A percentile compares a stretch with the other conserved stretches of the same genome.
Evolutionary conservation across 2,888 invertebrate species (phyloP).

Genomic region (Xylophagus ater): DNA sequence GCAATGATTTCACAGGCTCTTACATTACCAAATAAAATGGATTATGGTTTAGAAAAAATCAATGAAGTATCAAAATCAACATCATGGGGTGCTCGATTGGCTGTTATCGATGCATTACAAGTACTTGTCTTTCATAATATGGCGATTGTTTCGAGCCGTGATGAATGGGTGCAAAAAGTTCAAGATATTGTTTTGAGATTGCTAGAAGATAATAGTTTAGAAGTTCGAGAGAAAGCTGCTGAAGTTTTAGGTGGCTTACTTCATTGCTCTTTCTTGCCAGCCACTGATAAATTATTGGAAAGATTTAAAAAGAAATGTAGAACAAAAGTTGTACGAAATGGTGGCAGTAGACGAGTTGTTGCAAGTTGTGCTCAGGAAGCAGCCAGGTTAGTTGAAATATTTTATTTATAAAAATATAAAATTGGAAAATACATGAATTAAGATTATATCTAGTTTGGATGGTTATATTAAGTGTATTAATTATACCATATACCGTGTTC

Average conservation of each 20-base stretch:
- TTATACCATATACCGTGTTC: too few relatives aligned
- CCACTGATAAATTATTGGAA: conserved; percentile 19
- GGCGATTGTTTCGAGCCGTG: conserved; percentile 45
- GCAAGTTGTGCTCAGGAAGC: conserved; percentile 12
- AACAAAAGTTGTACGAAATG: conserved; percentile 18
- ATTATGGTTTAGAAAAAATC: conserved; percentile 18
- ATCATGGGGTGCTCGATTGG: conserved; percentile 59
- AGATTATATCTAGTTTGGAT: conserved; percentile 6
- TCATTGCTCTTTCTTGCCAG: conserved; percentile 50
- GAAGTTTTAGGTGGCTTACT: conserved; percentile 73
- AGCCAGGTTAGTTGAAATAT: too few relatives aligned
- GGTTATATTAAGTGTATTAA: too few relatives aligned
- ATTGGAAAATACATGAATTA: too few relatives aligned
- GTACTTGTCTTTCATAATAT: conserved; percentile 63
- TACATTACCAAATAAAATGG: conserved; percentile 23
- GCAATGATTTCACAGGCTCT: conserved; percentile 52
- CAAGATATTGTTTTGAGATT: conserved; percentile 55
- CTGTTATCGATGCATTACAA: conserved; percentile 57
- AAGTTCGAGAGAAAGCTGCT: conserved; percentile 74
- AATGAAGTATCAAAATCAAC: conserved; percentile 22
- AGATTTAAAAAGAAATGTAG: conserved; percentile 22
- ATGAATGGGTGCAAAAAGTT: conserved; percentile 44
- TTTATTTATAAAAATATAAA: too few relatives aligned
- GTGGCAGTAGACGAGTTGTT: conserved; percentile 10
- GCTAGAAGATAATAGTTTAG: conserved; percentile 58